Conservation (phyloP, 2,888 invertebrate genomes). For the Tiliacea citrago region DNA sequence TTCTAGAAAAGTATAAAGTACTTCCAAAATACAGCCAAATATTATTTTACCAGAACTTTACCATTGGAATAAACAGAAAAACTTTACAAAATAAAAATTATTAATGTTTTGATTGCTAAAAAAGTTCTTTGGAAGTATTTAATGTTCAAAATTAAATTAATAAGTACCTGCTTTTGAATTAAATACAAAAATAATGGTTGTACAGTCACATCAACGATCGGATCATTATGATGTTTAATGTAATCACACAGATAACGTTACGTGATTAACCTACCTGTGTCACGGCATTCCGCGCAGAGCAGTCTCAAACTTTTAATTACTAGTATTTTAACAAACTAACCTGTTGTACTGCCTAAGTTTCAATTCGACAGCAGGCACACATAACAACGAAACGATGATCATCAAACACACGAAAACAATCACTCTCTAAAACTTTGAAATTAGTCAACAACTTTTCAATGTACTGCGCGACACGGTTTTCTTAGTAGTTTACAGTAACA, state of each 20-base stretch:
- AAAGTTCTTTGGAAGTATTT: background rate
- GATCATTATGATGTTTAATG: conserved; percentile 49
- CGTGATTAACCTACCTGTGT: conserved; percentile 62
- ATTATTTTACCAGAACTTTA: background rate
- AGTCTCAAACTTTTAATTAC: conserved; percentile 32
- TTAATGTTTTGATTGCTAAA: background rate
- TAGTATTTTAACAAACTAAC: conserved; percentile 45
- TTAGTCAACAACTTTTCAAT: conserved; percentile 83
- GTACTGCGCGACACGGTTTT: conserved; percentile 72
- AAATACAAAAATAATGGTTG: background rate
- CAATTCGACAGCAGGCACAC: conserved; percentile 38
- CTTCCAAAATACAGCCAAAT: background rate
- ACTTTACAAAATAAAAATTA: background rate
- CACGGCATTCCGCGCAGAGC: conserved; percentile 47
- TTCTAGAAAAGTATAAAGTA: too few species aligned
- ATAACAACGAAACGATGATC: conserved; percentile 50
- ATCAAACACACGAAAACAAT: conserved; percentile 68
- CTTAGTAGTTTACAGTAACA: conserved; percentile 56
- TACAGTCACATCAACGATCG: conserved; percentile 21
- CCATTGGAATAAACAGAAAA: background rate
- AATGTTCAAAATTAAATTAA: background rate
- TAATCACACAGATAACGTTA: conserved; percentile 64
- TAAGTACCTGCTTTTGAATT: background rate
- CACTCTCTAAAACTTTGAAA: conserved; percentile 72
- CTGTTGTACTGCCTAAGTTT: conserved; percentile 37